Conservation (phyloP, 2,888 invertebrate genomes). For the Noctua pronuba region DNA sequence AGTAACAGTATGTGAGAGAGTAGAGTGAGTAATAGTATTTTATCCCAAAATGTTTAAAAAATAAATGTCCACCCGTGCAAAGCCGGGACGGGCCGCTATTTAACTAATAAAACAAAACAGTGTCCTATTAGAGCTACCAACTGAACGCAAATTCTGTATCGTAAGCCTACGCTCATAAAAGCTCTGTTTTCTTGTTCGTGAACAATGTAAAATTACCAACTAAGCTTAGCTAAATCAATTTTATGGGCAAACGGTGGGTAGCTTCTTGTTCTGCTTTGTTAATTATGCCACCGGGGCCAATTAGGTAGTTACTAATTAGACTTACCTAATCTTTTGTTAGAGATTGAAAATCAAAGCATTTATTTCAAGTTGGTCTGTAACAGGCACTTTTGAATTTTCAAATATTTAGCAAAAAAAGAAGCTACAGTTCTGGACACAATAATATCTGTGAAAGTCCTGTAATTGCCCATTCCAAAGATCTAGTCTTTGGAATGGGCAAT, state of each 20-base stretch:
- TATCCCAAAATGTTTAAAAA: too few relatives aligned
- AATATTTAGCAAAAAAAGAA: background rate
- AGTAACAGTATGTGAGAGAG: too few relatives aligned
- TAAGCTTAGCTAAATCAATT: constrained; percentile 61
- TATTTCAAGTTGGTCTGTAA: background rate
- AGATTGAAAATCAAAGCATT: constrained; percentile 14
- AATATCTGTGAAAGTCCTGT: background rate
- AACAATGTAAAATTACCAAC: constrained; percentile 56
- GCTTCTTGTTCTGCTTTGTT: constrained; percentile 51
- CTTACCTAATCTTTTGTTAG: constrained; percentile 35
- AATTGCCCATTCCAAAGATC: background rate
- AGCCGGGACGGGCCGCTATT: too few relatives aligned
- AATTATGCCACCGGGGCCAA: constrained; percentile 50
- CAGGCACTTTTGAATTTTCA: background rate
- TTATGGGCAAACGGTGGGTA: constrained; percentile 53
- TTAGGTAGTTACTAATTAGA: constrained; percentile 56
- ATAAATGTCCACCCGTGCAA: too few relatives aligned
- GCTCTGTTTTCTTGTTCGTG: constrained; percentile 49
- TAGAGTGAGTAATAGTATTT: too few relatives aligned
- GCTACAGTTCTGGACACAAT: background rate
- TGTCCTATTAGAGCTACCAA: background rate
- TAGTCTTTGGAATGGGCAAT: too few relatives aligned
- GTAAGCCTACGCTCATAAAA: constrained; percentile 30
- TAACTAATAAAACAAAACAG: background rate
- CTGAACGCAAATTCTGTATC: background rate